phyloP scores from a whole-genome alignment of 2,113 vertebrate species.

The Nibea albiflora region DNA sequence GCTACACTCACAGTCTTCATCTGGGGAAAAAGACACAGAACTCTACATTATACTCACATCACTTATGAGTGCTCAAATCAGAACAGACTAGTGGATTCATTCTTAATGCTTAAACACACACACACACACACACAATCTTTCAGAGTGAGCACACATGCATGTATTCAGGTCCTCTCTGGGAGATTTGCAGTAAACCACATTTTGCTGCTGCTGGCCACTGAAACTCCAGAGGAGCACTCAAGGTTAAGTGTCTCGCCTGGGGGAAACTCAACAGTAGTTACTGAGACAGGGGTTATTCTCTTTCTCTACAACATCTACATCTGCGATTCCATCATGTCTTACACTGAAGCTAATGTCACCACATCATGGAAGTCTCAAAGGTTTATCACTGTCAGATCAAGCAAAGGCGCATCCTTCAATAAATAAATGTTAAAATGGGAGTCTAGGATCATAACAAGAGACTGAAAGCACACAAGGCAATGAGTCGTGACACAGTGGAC shows the following conservation, averaged over 20 bases:
- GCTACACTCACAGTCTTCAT: conserved; percentile 99
- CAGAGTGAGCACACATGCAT: neutral
- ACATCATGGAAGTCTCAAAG: neutral
- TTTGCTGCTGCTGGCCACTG: conserved; percentile 1
- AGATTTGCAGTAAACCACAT: neutral
- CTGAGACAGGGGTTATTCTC: neutral
- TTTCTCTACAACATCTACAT: neutral
- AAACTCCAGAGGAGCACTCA: conserved; percentile 4
- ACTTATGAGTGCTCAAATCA: neutral
- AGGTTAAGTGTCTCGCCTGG: conserved; percentile 13
- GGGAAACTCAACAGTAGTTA: neutral
- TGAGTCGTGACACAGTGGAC: neutral
- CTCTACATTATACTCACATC: neutral
- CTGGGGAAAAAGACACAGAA: conserved; percentile 74
- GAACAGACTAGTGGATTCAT: neutral
- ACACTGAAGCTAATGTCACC: neutral
- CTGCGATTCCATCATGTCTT: neutral
- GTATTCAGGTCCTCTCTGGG: neutral
- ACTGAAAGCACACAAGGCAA: neutral
- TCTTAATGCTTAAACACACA: neutral
- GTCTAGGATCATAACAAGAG: neutral
- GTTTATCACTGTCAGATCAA: neutral
- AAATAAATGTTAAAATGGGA: neutral
- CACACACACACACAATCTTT: conserved; percentile 20
- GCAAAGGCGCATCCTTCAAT: neutral